phyloP scores from a whole-genome alignment of 2,888 invertebrate genomes.

The Ernsta delagoae region DNA sequence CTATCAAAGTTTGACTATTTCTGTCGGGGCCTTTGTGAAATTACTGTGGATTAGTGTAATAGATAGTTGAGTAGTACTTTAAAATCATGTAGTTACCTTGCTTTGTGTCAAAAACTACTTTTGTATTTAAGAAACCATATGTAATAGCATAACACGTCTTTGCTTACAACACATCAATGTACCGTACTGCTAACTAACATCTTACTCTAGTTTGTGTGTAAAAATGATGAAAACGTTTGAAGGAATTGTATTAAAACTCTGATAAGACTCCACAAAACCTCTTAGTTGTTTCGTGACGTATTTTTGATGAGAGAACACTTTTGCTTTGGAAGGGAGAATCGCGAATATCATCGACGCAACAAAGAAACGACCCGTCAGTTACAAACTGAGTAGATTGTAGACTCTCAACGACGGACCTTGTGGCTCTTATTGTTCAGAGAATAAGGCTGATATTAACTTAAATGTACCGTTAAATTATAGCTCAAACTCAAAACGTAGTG shows the following conservation, averaged over 20 bases:
- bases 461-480: not conserved
- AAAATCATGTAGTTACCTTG: too few relatives aligned
- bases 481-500: not conserved
- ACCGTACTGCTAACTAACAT: too few relatives aligned
- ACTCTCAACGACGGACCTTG: not conserved
- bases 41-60: too few relatives aligned
- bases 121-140: too few relatives aligned
- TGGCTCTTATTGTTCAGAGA: not conserved
- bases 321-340: conserved; percentile 5
- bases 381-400: not conserved
- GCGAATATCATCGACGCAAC: not conserved
- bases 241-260: not conserved
- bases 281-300: not conserved
- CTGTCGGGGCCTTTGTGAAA: too few relatives aligned
- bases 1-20: too few relatives aligned
- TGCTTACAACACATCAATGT: too few relatives aligned
- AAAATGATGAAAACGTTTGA: too few relatives aligned
- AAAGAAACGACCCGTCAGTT: not conserved
- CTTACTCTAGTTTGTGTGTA: too few relatives aligned
- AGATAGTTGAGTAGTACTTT: too few relatives aligned
- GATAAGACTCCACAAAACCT: not conserved
- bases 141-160: too few relatives aligned
- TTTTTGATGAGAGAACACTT: not conserved
- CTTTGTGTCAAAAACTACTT: too few relatives aligned
- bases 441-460: not conserved